Percentiles rank a stretch among this genome's conserved stretches.
Conservation (phyloP, 2,888 invertebrate species). For the Dugesia japonica region DNA sequence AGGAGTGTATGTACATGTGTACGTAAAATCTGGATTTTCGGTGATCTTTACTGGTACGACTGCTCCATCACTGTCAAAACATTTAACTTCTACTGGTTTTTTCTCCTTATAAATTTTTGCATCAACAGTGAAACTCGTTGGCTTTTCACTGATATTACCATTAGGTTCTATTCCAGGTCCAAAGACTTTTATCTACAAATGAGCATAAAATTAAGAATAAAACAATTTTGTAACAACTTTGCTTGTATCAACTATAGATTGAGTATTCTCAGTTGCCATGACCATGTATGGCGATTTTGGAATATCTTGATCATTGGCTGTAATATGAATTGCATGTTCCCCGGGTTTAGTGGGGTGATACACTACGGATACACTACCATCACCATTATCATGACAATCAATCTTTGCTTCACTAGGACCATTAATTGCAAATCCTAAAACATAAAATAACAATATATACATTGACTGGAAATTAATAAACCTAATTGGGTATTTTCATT, state of each 20-base stretch:
- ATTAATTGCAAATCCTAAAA: conserved; percentile 4
- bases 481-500: background rate
- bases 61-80: conserved; percentile 62
- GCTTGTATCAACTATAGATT: background rate
- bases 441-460: background rate
- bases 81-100: conserved; percentile 61
- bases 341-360: conserved; percentile 21
- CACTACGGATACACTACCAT: background rate
- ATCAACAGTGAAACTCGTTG: conserved; percentile 66
- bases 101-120: conserved; percentile 57
- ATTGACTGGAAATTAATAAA: too few species aligned
- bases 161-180: conserved; percentile 65
- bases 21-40: conserved; percentile 42
- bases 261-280: conserved; percentile 41
- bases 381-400: conserved; percentile 20
- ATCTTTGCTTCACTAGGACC: conserved; percentile 12
- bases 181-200: conserved; percentile 55
- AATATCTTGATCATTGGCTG: conserved; percentile 10
- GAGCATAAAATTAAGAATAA: background rate
- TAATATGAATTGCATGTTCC: conserved; percentile 6
- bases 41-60: conserved; percentile 54
- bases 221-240: background rate
- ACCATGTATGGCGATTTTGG: conserved; percentile 8
- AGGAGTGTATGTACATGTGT: conserved; percentile 52
- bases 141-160: conserved; percentile 55